Conservation (phyloP, 2,797 vertebrate genomes). For the Cichlasoma orientale region DNA sequence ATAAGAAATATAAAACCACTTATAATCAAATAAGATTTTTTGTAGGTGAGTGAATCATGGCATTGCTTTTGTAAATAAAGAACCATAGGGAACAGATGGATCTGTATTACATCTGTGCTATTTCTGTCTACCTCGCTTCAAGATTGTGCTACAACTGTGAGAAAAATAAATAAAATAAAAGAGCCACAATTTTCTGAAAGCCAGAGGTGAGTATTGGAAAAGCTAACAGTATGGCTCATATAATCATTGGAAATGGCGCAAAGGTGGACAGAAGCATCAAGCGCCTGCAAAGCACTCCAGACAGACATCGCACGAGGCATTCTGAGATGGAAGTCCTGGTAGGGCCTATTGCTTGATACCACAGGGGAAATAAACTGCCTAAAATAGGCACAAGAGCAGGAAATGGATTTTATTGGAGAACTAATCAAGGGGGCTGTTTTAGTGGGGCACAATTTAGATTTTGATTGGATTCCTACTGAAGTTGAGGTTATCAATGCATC, state of each 20-base stretch:
- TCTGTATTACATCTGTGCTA: slow-evolving; percentile 39
- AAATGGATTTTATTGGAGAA: slow-evolving; percentile 86
- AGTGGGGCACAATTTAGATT: slow-evolving; percentile 83
- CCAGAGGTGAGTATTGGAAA: slow-evolving; percentile 58
- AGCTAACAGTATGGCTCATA: slow-evolving; percentile 47
- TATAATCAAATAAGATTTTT: slow-evolving; percentile 12
- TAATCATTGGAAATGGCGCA: slow-evolving; percentile 65
- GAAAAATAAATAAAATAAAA: slow-evolving; percentile 27
- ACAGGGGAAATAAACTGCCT: slow-evolving; percentile 85
- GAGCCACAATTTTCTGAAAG: slow-evolving; percentile 49
- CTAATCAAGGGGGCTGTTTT: slow-evolving; percentile 83
- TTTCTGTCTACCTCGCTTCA: slow-evolving; percentile 21
- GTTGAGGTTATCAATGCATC: slow-evolving; percentile 81
- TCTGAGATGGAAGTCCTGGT: slow-evolving; percentile 70
- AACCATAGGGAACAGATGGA: slow-evolving; percentile 22
- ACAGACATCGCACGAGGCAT: slow-evolving; percentile 65
- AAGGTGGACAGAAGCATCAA: slow-evolving; percentile 59
- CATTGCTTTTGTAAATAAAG: slow-evolving; percentile 2
- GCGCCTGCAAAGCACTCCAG: slow-evolving; percentile 66
- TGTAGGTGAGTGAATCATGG: slow-evolving; percentile 39
- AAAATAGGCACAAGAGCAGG: slow-evolving; percentile 82
- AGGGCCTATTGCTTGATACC: slow-evolving; percentile 76
- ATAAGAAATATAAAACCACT: slow-evolving; percentile 24
- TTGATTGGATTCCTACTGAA: slow-evolving; percentile 84
- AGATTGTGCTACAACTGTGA: slow-evolving; percentile 35